These are phyloP conservation scores for Metacarcinus magister DNA, from an alignment of 2,888 invertebrate species.

Conservation along the genomic window DNA sequence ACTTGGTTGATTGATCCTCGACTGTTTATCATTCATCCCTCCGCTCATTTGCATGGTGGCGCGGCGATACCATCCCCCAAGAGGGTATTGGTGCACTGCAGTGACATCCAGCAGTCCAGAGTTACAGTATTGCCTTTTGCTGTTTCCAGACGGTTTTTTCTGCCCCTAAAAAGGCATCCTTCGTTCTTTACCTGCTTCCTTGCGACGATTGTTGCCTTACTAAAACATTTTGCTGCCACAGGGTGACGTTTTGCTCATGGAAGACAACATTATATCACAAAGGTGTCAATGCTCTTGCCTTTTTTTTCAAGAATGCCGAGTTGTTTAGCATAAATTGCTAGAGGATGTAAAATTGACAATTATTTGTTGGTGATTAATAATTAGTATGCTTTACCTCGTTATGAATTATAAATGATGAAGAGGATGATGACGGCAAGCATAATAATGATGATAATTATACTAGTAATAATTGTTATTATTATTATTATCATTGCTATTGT, in stretches of 20 bases:
- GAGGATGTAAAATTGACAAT: not conserved
- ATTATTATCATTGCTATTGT: not conserved
- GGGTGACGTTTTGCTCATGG: not conserved
- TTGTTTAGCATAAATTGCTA: not conserved
- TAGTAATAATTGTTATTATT: not conserved
- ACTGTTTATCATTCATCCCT: slow-evolving; percentile 44
- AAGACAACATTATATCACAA: not conserved
- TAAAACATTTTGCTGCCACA: slow-evolving; percentile 7
- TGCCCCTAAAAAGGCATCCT: not conserved
- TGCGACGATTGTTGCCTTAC: slow-evolving; percentile 39
- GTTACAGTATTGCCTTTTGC: not conserved
- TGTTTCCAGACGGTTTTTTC: not conserved
- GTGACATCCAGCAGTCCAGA: not conserved
- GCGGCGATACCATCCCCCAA: not conserved
- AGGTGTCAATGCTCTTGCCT: not conserved
- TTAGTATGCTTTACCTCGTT: not conserved
- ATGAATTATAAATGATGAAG: not conserved
- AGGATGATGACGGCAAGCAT: not conserved
- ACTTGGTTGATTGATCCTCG: slow-evolving; percentile 51
- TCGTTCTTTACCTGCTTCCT: not conserved
- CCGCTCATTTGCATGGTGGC: slow-evolving; percentile 49
- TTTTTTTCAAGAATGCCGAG: not conserved
- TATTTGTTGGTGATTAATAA: not conserved
- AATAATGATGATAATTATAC: not conserved
- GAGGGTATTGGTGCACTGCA: not conserved